Conservation (phyloP, 2,888 invertebrate genomes). For the Cheilosia variabilis region DNA sequence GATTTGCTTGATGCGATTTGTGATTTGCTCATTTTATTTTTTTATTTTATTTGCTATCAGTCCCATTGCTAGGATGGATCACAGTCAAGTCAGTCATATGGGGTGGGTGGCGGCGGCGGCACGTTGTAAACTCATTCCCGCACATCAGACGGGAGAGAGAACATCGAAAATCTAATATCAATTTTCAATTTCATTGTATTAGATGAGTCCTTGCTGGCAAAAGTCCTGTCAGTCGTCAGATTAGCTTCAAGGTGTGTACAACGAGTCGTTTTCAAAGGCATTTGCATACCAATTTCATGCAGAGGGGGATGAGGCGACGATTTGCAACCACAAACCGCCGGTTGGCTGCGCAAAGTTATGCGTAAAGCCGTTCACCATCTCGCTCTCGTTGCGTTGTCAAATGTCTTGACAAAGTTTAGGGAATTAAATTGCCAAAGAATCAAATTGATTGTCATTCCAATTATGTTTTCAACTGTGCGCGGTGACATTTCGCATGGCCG, state of each 20-base stretch:
- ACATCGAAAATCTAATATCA: conserved; percentile 72
- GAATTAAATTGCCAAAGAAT: conserved; percentile 71
- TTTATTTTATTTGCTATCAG: conserved; percentile 45
- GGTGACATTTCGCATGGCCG: not conserved
- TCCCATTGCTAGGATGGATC: conserved; percentile 19
- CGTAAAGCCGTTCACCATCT: not conserved
- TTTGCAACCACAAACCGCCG: conserved; percentile 34
- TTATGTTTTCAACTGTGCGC: conserved; percentile 48
- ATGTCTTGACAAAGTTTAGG: conserved; percentile 55
- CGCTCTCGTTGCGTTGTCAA: conserved; percentile 20
- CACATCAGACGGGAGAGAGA: conserved; percentile 50
- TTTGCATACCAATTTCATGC: conserved; percentile 72
- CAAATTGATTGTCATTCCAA: conserved; percentile 72
- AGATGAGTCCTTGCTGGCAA: not conserved
- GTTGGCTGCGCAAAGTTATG: conserved; percentile 19
- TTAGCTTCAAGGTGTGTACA: conserved; percentile 71
- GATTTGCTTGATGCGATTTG: conserved; percentile 75
- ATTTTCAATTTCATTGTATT: conserved; percentile 70
- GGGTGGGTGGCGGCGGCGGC: not conserved
- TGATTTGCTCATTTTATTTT: conserved; percentile 42
- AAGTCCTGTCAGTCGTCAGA: conserved; percentile 69
- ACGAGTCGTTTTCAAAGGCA: conserved; percentile 64
- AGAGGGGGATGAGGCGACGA: conserved; percentile 9
- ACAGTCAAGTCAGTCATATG: not conserved
- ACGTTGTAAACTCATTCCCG: conserved; percentile 49